A percentile compares a stretch with the other conserved stretches of the same genome.
These are phyloP conservation scores for Hypocryptadius cinnamomeus DNA, from an alignment of 2,113 vertebrate genomes.

Conservation along the genomic window DNA sequence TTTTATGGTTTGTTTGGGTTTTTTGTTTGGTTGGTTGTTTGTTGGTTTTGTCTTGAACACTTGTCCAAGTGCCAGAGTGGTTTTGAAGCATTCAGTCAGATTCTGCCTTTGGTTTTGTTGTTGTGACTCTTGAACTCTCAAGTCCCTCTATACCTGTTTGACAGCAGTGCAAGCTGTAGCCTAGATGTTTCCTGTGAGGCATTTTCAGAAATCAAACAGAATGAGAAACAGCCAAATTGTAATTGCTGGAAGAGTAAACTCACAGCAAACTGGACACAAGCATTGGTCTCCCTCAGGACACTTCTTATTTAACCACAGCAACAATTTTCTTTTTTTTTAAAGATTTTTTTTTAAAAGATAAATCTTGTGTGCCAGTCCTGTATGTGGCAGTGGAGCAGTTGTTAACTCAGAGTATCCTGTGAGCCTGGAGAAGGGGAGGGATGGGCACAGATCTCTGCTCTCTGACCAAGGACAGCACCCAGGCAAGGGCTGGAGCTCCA, in stretches of 20 bases:
- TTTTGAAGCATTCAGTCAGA: not conserved
- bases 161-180: too few relatives aligned
- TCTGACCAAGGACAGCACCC: not conserved
- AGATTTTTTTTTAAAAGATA: too few relatives aligned
- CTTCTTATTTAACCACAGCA: not conserved
- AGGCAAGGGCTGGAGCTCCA: not conserved
- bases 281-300: not conserved
- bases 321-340: not conserved
- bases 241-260: not conserved
- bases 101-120: not conserved
- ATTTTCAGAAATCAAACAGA: not conserved
- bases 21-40: not conserved
- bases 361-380: not conserved
- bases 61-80: not conserved
- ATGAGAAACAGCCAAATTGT: not conserved
- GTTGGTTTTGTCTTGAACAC: not conserved
- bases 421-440: not conserved
- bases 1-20: not conserved
- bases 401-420: not conserved
- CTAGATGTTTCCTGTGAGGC: rapidly evolving
- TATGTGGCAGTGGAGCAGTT: not conserved
- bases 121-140: not conserved
- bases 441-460: not conserved
- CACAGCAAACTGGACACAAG: not conserved
- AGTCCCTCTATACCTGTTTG: not conserved